Conservation (phyloP, 2,888 invertebrate genomes). For the Biston stratarius region DNA sequence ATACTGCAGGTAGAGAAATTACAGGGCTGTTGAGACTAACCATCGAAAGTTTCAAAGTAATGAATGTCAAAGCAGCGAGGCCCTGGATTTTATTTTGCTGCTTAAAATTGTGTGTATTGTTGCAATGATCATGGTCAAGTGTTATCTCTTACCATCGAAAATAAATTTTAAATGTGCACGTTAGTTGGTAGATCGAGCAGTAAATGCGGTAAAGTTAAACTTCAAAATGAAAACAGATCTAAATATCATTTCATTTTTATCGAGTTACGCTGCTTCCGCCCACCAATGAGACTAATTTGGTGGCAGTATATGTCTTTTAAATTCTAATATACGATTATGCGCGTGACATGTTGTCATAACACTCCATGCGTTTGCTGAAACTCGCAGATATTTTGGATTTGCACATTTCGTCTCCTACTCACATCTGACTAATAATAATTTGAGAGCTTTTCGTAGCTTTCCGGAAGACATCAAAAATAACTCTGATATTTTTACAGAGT, state of each 20-base stretch:
- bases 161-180: no score
- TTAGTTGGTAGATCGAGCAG: no score
- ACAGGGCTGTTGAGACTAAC: no score
- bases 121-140: no score
- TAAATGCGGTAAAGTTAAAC: no score
- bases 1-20: no score
- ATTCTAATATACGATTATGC: conserved; percentile 13
- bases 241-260: not conserved
- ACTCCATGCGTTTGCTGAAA: conserved; percentile 36
- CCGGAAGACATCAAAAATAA: conserved; percentile 22
- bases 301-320: conserved; percentile 24
- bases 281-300: conserved; percentile 23
- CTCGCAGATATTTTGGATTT: conserved; percentile 42
- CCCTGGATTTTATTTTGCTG: no score
- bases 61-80: no score
- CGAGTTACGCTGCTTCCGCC: not conserved
- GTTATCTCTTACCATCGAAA: no score
- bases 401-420: conserved; percentile 42
- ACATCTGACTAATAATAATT: conserved; percentile 22
- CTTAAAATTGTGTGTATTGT: no score
- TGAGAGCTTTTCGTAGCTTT: conserved; percentile 15
- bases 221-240: no score
- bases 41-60: no score
- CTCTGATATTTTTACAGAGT: not conserved
- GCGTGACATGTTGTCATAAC: conserved; percentile 40